Base-by-base conservation (phyloP, 2,113 vertebrate species). In the Lathamus discolor region DNA sequence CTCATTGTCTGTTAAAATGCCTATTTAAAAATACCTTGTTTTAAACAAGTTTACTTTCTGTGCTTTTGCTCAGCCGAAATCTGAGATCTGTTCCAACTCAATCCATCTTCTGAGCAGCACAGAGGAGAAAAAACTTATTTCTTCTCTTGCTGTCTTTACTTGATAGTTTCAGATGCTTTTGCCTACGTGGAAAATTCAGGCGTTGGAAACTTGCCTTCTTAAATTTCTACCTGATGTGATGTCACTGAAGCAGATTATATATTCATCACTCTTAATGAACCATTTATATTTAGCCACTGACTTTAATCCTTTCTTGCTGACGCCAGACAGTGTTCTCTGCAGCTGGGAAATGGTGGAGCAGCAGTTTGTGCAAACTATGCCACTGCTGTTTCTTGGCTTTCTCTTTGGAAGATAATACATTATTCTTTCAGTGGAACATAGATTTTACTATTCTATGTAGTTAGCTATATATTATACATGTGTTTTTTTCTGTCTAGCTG, bases 251-350 rank as follows among this genome's bases (percentile, higher is more conserved):
- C 75, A 95, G 46, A 67, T 88, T 41, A 93, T 75, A 74, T 94
- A 93, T 95, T 95, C 90, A 88, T 93, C 86, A 63, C 41, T 75
- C 77, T 92, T 95, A 95, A 93, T 94, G 78, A 94, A 75, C 67
- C 81, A 83, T 95, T 95, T 96, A 54, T 95, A 95, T 89, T 95
- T 94, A 97, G 70, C 37, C 67, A 72, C 94, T 86, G 90, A 85
- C 84, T 92, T 89, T 79, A 91, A 88, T 95, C 90, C 80, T 93
- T 93, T 95, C 82, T 75, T 92, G 90, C 92, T 92, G 84, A 93
- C 1, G 44, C 66, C 92, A 87, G 86, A n/a, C 74, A 70, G 91
- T n/a, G 28, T 59, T 52, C 25, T 76, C 73, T 90, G 93, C 96
- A 79, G 76, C 96, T 93, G 93, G 69, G 81, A 95, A 66, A 39